Evolutionary conservation across 2,797 vertebrate genomes (phyloP).

Genomic region (Anguilla pacifica): DNA sequence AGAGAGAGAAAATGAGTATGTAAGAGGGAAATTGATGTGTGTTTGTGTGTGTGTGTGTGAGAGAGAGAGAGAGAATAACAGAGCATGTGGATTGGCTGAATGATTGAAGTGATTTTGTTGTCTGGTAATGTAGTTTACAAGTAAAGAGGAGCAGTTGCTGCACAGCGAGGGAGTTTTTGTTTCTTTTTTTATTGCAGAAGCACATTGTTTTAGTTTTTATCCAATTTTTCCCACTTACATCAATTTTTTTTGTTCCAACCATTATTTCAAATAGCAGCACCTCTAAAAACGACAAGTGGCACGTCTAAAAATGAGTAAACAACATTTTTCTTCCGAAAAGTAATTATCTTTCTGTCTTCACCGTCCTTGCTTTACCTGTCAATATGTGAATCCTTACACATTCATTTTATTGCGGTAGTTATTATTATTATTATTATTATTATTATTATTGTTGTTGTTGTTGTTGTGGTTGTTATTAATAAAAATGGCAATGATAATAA

Average conservation of each 20-base stretch:
- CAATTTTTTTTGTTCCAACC: neutral
- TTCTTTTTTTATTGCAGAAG: neutral
- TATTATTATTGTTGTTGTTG: too few species aligned
- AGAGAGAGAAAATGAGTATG: neutral
- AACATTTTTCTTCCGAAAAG: neutral
- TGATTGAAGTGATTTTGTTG: neutral
- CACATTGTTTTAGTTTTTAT: neutral
- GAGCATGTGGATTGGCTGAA: neutral
- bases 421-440: too few species aligned
- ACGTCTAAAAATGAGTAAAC: neutral
- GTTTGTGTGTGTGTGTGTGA: neutral
- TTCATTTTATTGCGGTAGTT: neutral
- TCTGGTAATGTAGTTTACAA: neutral
- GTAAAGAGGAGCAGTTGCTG: neutral
- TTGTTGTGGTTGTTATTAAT: too few species aligned
- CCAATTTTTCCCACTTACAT: neutral
- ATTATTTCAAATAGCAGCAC: neutral
- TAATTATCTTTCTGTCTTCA: neutral
- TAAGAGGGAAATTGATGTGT: neutral
- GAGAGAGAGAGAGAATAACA: neutral
- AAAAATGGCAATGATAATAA: too few species aligned
- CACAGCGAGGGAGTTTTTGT: neutral
- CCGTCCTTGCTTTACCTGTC: neutral
- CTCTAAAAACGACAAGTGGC: neutral
- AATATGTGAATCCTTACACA: neutral